Evolutionary conservation across 1,140 invertebrate species (phyloP).

Genomic region (Cotesia chilonis): DNA sequence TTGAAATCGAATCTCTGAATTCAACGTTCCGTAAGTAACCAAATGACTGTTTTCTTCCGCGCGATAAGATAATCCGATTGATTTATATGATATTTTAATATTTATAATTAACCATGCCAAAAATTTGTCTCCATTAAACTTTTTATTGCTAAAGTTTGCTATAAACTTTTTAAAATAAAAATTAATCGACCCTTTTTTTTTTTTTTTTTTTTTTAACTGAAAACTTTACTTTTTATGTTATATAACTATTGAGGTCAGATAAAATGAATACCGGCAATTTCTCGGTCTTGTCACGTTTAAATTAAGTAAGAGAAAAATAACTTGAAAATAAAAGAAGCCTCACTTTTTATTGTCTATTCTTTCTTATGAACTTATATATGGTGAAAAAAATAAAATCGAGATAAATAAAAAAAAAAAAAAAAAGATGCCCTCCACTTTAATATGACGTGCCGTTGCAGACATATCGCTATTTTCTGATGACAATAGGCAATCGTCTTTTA

Average conservation of each 20-base stretch:
- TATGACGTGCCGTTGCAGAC: neutral
- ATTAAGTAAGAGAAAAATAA: neutral
- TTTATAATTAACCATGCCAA: neutral
- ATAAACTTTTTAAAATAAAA: neutral
- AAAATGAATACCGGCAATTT: neutral
- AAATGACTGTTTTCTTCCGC: constrained; percentile 32
- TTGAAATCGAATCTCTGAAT: constrained; percentile 34
- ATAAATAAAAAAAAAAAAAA: neutral
- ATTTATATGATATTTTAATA: constrained; percentile 7
- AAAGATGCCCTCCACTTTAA: constrained; percentile 9
- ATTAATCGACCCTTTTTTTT: neutral
- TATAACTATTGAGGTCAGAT: constrained; percentile 1
- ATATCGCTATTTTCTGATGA: constrained; percentile 35
- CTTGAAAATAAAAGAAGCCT: neutral
- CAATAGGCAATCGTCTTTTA: constrained; percentile 29
- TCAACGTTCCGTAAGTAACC: constrained; percentile 31
- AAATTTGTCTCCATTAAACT: constrained; percentile 4
- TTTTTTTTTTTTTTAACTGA: neutral
- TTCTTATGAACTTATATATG: too few relatives aligned
- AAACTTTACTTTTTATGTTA: too few relatives aligned
- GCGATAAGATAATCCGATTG: constrained; percentile 4
- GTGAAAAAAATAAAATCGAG: neutral
- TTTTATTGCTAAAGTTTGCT: neutral
- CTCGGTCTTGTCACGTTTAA: neutral
- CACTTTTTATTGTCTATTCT: too few relatives aligned